These are phyloP conservation scores for Prorops nasuta DNA, from an alignment of 1,140 invertebrate species.

Conservation along the genomic window DNA sequence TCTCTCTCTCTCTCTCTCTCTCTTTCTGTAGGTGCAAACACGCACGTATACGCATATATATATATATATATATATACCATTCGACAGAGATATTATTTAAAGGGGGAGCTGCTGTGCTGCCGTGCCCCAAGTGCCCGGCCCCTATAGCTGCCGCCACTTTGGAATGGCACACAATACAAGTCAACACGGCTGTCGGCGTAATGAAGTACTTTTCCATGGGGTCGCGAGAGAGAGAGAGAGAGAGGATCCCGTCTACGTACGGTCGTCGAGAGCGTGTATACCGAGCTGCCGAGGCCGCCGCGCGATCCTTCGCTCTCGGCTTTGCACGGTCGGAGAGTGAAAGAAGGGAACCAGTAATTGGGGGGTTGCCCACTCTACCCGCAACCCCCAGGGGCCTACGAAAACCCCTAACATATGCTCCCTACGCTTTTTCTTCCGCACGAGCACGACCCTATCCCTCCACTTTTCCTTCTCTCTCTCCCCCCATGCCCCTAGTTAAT, in stretches of 20 bases:
- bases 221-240: slow-evolving; percentile 28
- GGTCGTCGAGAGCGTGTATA: too few relatives aligned
- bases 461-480: background rate
- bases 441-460: background rate
- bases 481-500: slow-evolving; percentile 29
- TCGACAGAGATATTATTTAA: slow-evolving; percentile 58
- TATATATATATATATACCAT: too few relatives aligned
- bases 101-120: too few relatives aligned
- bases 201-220: slow-evolving; percentile 55
- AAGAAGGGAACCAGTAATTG: slow-evolving; percentile 50
- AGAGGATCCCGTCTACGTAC: too few relatives aligned
- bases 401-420: slow-evolving; percentile 53
- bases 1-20: too few relatives aligned
- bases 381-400: slow-evolving; percentile 38
- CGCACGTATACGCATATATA: too few relatives aligned
- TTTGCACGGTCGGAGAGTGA: slow-evolving; percentile 10
- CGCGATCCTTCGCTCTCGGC: too few relatives aligned
- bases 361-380: slow-evolving; percentile 51
- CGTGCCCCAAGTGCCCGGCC: too few relatives aligned
- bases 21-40: too few relatives aligned
- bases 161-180: slow-evolving; percentile 52
- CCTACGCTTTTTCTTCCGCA: slow-evolving; percentile 3
- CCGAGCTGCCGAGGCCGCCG: too few relatives aligned
- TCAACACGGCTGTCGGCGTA: slow-evolving; percentile 59
- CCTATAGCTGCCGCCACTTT: slow-evolving; percentile 38